These are phyloP conservation scores for Lycaena phlaeas DNA, from an alignment of 2,888 invertebrate species.

Conservation along the genomic window DNA sequence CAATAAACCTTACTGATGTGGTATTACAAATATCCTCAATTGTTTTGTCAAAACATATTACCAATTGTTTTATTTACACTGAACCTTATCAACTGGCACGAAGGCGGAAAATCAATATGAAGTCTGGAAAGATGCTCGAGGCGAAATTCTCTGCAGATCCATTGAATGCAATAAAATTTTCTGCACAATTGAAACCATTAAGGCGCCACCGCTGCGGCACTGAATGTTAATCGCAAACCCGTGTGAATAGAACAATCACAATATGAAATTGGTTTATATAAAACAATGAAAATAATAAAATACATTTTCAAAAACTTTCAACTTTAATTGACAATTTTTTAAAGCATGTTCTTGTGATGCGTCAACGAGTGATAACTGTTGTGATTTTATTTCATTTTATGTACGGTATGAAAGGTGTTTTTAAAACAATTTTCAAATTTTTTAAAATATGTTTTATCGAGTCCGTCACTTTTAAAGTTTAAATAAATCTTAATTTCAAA, in stretches of 20 bases:
- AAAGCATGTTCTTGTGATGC: too few relatives aligned
- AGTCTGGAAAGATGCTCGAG: constrained; percentile 39
- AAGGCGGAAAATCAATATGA: constrained; percentile 33
- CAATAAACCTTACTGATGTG: too few relatives aligned
- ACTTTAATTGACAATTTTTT: constrained; percentile 4
- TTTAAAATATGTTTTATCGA: too few relatives aligned
- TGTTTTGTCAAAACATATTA: too few relatives aligned
- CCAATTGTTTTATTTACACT: constrained; percentile 6
- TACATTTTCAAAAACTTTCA: constrained; percentile 1
- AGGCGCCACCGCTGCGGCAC: constrained; percentile 44
- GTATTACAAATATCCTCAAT: too few relatives aligned
- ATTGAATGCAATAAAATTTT: constrained; percentile 69
- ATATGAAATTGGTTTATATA: constrained; percentile 29
- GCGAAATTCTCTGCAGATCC: constrained; percentile 44
- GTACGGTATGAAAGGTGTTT: too few relatives aligned
- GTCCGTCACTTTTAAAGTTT: too few relatives aligned
- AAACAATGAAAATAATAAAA: constrained; percentile 2
- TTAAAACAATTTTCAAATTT: too few relatives aligned
- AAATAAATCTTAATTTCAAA: too few relatives aligned
- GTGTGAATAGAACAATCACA: constrained; percentile 65
- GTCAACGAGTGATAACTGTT: too few relatives aligned
- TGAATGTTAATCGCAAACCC: constrained; percentile 62
- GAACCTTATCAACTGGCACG: not conserved
- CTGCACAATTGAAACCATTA: constrained; percentile 69
- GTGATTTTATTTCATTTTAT: too few relatives aligned